Evolutionary conservation across 2,797 vertebrate species (phyloP).

Genomic region (Phataginus tricuspis): DNA sequence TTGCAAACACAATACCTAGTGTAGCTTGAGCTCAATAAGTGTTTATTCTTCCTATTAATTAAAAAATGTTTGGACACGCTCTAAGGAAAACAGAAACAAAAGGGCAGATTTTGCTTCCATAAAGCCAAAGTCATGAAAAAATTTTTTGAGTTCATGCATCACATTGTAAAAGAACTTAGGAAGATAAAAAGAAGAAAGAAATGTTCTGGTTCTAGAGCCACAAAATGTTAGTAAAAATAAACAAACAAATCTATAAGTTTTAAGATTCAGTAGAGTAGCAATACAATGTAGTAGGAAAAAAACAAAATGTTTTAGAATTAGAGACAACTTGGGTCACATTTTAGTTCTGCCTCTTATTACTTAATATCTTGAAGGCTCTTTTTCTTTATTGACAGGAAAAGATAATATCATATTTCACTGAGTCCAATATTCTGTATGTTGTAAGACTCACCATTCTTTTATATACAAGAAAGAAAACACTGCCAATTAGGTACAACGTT

Average conservation of each 20-base stretch:
- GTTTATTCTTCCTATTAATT: not conserved
- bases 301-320: not conserved
- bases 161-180: conserved; percentile 18
- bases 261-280: not conserved
- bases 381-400: conserved; percentile 1
- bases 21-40: not conserved
- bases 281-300: not conserved
- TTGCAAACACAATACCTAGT: not conserved
- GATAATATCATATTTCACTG: not conserved
- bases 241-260: not conserved
- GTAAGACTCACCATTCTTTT: not conserved
- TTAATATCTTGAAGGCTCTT: not conserved
- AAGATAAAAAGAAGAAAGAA: not conserved
- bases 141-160: conserved; percentile 4
- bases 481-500: not conserved
- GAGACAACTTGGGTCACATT: not conserved
- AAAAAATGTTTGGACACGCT: not conserved
- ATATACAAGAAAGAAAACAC: not conserved
- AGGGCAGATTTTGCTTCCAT: not conserved
- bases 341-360: not conserved
- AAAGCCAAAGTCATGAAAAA: not conserved
- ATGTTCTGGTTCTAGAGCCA: not conserved
- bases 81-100: conserved; percentile 28
- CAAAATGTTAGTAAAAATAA: conserved; percentile 12
- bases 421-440: not conserved